Base-by-base conservation (phyloP, 2,888 invertebrate genomes). In the Euplagia quadripunctaria region DNA sequence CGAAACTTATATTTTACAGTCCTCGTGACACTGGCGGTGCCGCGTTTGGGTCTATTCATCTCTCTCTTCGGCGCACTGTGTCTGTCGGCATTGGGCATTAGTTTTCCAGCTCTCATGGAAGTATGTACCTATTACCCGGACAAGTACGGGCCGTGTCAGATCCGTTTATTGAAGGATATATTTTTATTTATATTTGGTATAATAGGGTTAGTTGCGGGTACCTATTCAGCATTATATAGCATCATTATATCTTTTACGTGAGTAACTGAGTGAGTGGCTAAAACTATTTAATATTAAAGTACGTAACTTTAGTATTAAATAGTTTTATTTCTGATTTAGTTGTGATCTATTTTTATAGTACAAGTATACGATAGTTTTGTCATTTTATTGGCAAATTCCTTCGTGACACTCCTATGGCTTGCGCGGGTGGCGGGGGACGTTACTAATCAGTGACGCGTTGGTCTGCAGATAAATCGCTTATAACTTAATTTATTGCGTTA, bases 11-110 rank as follows among this genome's bases (percentile, higher is more conserved):
- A 41, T 52, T 41, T 41, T 58, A 58, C 96, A 99, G 98, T 98
- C 93, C 89, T 97, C 49, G 89, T 98, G 85, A 98, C 97, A 85
- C 93, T 96, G 69, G 97, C 97, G 12, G 97, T 99, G 81, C 99
- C 99, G 4, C 97, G 97, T 82, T 94, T 99, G 87, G 98, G 98
- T 43, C 94, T 98, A 66, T 98, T 98, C 86, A 97, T 97, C 83
- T 98, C 98, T 0, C 93, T 98, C 64, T 97, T 98, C 87, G 99
- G 99, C 16, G 99, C 99, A 4, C 96, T 99, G 16, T 98, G 98
- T 78, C 96, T 99, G 67, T 98, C 99, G 0, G 98, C 98, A 0
- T 96, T 99, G 79, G 99, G 99, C 3, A 96, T 99, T 74, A 98
- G 98, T 63, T 98, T 99, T 89, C 99, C 99, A 5, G 98, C 98